Evolutionary conservation across 2,888 invertebrate species (phyloP).

Genomic region (Enoplolaimus lenunculus): DNA sequence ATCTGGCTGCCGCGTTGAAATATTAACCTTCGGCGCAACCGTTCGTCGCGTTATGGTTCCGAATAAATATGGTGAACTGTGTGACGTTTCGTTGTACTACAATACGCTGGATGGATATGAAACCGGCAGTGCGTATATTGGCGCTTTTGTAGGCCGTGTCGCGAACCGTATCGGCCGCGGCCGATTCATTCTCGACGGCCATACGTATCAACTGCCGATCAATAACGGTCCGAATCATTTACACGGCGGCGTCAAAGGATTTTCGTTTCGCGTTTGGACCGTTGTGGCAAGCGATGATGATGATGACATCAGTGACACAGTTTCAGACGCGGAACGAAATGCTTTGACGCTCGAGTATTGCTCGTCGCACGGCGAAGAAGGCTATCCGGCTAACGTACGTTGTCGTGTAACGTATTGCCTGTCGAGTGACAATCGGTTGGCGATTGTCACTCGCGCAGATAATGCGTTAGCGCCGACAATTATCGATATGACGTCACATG

Average conservation of each 20-base stretch:
- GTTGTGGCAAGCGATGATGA: not conserved
- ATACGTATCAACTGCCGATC: slow-evolving; percentile 55
- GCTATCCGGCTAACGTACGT: slow-evolving; percentile 69
- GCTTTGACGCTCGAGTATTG: slow-evolving; percentile 55
- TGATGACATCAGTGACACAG: no score
- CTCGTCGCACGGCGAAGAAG: slow-evolving; percentile 66
- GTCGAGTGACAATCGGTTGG: slow-evolving; percentile 57
- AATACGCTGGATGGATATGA: slow-evolving; percentile 29
- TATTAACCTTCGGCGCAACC: not conserved
- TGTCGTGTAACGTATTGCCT: slow-evolving; percentile 58
- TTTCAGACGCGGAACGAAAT: no score
- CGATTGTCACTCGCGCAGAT: slow-evolving; percentile 54
- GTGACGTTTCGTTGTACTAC: not conserved
- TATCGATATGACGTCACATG: slow-evolving; percentile 70
- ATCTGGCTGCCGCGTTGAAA: not conserved
- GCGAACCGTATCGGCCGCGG: slow-evolving; percentile 59
- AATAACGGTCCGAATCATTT: slow-evolving; percentile 59
- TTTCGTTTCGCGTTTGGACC: slow-evolving; percentile 41
- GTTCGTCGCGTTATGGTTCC: not conserved
- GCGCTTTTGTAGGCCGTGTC: slow-evolving; percentile 69
- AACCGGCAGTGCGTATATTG: slow-evolving; percentile 57
- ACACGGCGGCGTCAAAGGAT: slow-evolving; percentile 70
- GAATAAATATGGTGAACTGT: not conserved
- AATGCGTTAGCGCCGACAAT: slow-evolving; percentile 60
- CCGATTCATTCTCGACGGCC: slow-evolving; percentile 55